Percentiles rank a stretch among this genome's conserved stretches.
phyloP scores from a whole-genome alignment of 2,113 vertebrate species.

The human region DNA sequence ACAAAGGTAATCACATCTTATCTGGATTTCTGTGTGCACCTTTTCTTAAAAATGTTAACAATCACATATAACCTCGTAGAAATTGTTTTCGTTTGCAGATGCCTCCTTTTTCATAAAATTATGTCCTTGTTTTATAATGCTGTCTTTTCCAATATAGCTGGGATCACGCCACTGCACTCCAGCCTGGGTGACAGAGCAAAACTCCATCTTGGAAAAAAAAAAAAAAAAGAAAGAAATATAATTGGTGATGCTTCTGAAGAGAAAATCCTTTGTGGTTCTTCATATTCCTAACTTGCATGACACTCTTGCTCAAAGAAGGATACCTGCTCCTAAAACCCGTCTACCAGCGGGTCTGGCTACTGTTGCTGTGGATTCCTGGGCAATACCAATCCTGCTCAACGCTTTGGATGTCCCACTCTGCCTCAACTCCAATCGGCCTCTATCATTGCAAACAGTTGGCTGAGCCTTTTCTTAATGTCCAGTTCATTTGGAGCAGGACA shows the following conservation, averaged over 20 bases:
- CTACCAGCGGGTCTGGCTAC: not conserved
- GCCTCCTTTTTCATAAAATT: not conserved
- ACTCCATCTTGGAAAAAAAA: no score
- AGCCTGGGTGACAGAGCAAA: no score
- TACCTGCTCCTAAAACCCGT: not conserved
- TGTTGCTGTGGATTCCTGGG: not conserved
- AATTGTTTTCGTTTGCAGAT: not conserved
- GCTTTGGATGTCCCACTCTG: rapidly evolving
- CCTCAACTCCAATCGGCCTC: constrained; percentile 75
- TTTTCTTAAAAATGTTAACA: not conserved
- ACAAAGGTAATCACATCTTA: not conserved
- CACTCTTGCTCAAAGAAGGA: not conserved
- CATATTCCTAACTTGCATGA: not conserved
- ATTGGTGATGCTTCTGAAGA: not conserved
- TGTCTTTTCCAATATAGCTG: not conserved
- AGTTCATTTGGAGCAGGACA: not conserved
- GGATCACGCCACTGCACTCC: no score
- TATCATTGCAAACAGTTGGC: constrained; percentile 68
- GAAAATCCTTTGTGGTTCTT: not conserved
- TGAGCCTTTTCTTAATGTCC: constrained; percentile 39
- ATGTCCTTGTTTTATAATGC: not conserved
- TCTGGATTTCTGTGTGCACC: not conserved
- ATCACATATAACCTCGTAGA: not conserved
- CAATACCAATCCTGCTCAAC: rapidly evolving
- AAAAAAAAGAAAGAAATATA: no score